Evolutionary conservation across 92 coral and sea anemone species (phyloP).

Genomic region (Meandrina meandrites): DNA sequence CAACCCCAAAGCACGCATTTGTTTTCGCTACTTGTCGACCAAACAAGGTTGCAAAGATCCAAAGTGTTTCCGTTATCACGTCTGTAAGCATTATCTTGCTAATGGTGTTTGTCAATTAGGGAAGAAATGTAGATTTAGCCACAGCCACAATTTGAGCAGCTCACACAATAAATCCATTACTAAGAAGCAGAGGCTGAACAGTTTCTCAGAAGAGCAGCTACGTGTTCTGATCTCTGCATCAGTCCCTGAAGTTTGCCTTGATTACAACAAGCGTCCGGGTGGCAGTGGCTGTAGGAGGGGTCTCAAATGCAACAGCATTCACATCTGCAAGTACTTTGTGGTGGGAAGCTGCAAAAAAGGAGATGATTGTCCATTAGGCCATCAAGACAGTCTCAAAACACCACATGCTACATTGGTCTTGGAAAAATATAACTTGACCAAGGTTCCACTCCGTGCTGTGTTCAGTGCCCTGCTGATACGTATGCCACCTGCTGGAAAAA

Average conservation of each 20-base stretch:
- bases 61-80: conserved; percentile 66
- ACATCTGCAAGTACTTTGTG: conserved; percentile 75
- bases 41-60: conserved; percentile 58
- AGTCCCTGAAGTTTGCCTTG: conserved; percentile 75
- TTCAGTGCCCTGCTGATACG: conserved; percentile 44
- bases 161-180: conserved; percentile 52
- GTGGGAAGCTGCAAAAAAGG: conserved; percentile 48
- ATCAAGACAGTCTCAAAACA: conserved; percentile 52
- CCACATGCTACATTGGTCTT: conserved; percentile 50
- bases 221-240: conserved; percentile 55
- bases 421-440: conserved; percentile 50
- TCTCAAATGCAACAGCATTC: conserved; percentile 53
- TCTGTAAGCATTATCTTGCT: conserved; percentile 63
- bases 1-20: conserved; percentile 56
- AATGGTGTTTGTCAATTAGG: conserved; percentile 65
- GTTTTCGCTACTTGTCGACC: conserved; percentile 52
- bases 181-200: conserved; percentile 37
- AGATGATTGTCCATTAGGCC: conserved; percentile 56
- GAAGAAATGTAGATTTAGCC: conserved; percentile 50
- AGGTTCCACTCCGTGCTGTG: conserved; percentile 38
- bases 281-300: conserved; percentile 33
- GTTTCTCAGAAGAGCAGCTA: conserved; percentile 64
- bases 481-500: not conserved
- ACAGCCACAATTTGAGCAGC: conserved; percentile 53
- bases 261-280: conserved; percentile 47